Percentiles rank a stretch among this genome's conserved stretches.
Conservation (phyloP, 1,140 invertebrate genomes). For the Lepidurus couesii region DNA sequence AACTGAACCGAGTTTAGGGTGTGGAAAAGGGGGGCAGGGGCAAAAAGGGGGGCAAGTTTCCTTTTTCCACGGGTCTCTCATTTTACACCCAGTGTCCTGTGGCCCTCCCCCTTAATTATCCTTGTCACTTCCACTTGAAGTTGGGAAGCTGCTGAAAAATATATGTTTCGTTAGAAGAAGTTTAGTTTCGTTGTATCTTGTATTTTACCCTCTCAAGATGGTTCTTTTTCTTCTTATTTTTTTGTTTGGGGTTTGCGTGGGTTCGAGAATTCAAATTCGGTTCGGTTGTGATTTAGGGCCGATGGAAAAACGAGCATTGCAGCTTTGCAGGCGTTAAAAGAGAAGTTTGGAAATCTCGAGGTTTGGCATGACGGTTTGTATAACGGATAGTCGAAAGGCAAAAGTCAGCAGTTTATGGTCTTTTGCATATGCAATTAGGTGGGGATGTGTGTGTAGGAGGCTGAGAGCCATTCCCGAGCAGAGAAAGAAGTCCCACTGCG, state of each 20-base stretch:
- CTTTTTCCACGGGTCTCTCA: conserved; percentile 2
- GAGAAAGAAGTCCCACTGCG: conserved; percentile 9
- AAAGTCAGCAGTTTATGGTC: conserved; percentile 22
- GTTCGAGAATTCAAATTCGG: not conserved
- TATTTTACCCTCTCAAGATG: not conserved
- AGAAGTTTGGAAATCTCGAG: not conserved
- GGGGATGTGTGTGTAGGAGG: conserved; percentile 1
- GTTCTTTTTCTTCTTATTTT: not conserved
- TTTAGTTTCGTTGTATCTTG: no score
- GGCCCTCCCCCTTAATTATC: conserved; percentile 12
- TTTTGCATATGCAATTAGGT: conserved; percentile 22
- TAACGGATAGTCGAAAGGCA: conserved; percentile 21
- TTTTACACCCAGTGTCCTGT: not conserved
- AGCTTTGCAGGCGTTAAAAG: not conserved
- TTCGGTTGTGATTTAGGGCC: not conserved
- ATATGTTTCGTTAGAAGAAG: not conserved
- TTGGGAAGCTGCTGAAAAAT: not conserved
- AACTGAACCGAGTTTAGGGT: not conserved
- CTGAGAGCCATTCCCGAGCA: conserved; percentile 11
- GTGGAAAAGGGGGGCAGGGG: not conserved
- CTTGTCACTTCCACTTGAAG: conserved; percentile 19
- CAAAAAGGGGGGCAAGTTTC: not conserved
- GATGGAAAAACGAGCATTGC: not conserved
- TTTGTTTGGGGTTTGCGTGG: not conserved
- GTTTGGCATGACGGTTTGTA: conserved; percentile 1